Conservation (phyloP, 2,888 invertebrate genomes). For the Acronicta aceris region DNA sequence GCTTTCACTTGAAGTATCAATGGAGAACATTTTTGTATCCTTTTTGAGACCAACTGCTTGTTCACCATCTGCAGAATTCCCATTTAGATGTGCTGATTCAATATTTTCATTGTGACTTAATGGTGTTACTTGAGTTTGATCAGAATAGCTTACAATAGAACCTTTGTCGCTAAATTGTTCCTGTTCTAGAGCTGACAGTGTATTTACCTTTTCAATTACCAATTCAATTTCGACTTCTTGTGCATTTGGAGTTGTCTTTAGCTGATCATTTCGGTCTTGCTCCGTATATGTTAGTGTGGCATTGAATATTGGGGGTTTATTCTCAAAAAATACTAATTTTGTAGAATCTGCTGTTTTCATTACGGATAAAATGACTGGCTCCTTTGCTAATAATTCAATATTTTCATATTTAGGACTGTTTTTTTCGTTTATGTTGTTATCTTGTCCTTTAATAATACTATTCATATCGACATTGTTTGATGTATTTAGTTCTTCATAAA, state of each 20-base stretch:
- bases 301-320: slow-evolving; percentile 59
- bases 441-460: slow-evolving; percentile 4
- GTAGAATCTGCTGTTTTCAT: slow-evolving; percentile 61
- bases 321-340: slow-evolving; percentile 66
- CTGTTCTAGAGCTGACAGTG: slow-evolving; percentile 13
- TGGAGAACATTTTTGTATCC: slow-evolving; percentile 2
- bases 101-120: slow-evolving; percentile 2
- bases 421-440: slow-evolving; percentile 4
- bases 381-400: slow-evolving; percentile 53
- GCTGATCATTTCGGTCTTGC: slow-evolving; percentile 16
- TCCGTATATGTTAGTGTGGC: slow-evolving; percentile 67
- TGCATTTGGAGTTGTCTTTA: slow-evolving; percentile 3
- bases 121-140: slow-evolving; percentile 8
- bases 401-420: slow-evolving; percentile 15
- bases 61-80: slow-evolving; percentile 3
- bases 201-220: slow-evolving; percentile 8
- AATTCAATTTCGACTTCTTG: slow-evolving; percentile 2
- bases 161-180: slow-evolving; percentile 5
- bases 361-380: slow-evolving; percentile 59
- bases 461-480: slow-evolving; percentile 24
- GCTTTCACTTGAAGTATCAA: slow-evolving; percentile 19
- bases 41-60: slow-evolving; percentile 9
- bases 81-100: slow-evolving; percentile 13
- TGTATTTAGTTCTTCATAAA: slow-evolving; percentile 77
- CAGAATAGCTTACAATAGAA: slow-evolving; percentile 12